Evolutionary conservation across 2,888 invertebrate species (phyloP), one percentile per base, ranked within the genome.

Genomic region (Protodeltote pygarga): DNA sequence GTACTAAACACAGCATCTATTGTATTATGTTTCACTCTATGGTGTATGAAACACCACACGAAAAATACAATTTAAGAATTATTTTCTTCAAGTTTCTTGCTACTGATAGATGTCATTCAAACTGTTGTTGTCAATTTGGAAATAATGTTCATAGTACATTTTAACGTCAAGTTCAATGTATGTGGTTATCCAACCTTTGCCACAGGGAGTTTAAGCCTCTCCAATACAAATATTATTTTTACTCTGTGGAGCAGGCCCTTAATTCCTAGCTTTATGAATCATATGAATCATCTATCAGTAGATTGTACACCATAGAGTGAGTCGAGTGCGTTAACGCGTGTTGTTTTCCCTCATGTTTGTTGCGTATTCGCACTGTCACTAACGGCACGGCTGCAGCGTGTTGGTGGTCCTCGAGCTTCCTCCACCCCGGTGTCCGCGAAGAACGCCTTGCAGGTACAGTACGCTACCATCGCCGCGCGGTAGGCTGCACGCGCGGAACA

Each of bases 401-500:
- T 92, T 79, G 85, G 92, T 71, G 87, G 92, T 69, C 89, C 93
- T 64, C 93, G 93, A 79, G 89, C 92, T 72, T 82, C 93, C 45
- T 88, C 93, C 76, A 93, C 93, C 63, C 93, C 94, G 64, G 85
- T 94, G 66, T 93, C 93, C 62, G 93, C 94, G 69, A 93, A 94
- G 90, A 93, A 93, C 78, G 93, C 94, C 58, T 89, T 94, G 48
- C 94, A 94, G 94, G 94, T 94, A 94, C 94, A 87, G 83, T 93
- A 92, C 80, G 77, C 89, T 63, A 87, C 87, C 51, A 88, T 90
- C 75, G 90, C 88, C 59, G 89, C 89, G 76, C 89, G 92, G 87
- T 92, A 92, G 78, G 76, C 75, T 34, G 42, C 41, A 27, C 45
- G 47, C 42, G 47, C 57, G 67, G 45, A 42, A 39, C 42, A 51